phyloP scores from a whole-genome alignment of 2,797 vertebrate genomes.

The Arnoldichthys spilopterus region DNA sequence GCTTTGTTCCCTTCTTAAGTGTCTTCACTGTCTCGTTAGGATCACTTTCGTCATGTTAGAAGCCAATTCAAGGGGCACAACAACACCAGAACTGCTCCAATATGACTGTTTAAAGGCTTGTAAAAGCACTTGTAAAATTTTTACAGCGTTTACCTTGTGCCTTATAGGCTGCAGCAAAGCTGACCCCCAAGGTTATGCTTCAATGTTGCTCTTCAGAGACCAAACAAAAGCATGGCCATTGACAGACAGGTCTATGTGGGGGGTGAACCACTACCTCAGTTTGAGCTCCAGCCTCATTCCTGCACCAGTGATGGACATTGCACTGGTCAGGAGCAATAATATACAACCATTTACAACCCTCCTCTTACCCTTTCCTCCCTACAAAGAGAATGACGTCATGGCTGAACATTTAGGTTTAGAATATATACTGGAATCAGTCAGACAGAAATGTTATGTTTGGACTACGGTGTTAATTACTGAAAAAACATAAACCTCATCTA shows the following conservation, averaged over 20 bases:
- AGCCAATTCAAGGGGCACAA: conserved; percentile 51
- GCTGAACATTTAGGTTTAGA: conserved; percentile 3
- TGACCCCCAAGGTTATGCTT: conserved; percentile 53
- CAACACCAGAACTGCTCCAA: conserved; percentile 60
- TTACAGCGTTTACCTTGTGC: conserved; percentile 56
- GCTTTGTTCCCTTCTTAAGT: conserved; percentile 41
- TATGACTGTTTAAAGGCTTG: conserved; percentile 64
- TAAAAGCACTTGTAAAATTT: conserved; percentile 67
- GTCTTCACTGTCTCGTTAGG: conserved; percentile 47
- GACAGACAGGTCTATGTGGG: conserved; percentile 13
- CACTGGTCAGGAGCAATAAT: conserved; percentile 29
- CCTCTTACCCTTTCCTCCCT: neutral
- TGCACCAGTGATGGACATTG: conserved; percentile 6
- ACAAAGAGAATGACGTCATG: conserved; percentile 44
- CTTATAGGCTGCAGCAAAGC: conserved; percentile 36
- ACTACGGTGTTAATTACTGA: conserved; percentile 34
- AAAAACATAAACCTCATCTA: conserved; percentile 24
- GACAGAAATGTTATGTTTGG: conserved; percentile 27
- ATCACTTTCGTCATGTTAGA: conserved; percentile 45
- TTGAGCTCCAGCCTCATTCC: conserved; percentile 10
- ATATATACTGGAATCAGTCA: neutral
- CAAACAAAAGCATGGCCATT: conserved; percentile 48
- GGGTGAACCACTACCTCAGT: neutral
- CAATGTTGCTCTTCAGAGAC: conserved; percentile 43
- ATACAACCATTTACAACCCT: conserved; percentile 34